A percentile compares a stretch with the other conserved stretches of the same genome.
phyloP scores from a whole-genome alignment of 2,888 invertebrate species.

The Tribolium freemani region DNA sequence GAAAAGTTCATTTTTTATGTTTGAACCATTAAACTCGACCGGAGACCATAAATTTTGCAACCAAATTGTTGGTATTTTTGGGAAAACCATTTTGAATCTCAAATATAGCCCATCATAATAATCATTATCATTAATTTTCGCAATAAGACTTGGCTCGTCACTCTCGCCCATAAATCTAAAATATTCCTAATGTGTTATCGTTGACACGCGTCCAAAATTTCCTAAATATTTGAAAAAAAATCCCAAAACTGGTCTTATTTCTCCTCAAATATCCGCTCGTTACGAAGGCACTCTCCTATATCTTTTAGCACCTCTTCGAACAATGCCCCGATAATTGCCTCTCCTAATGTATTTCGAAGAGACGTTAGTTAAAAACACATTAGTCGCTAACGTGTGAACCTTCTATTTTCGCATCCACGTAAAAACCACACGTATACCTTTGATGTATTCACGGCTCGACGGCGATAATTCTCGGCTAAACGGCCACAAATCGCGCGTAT shows the following conservation, averaged over 20 bases:
- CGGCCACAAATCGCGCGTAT: conserved; percentile 51
- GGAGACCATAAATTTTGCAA: no score
- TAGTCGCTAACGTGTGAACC: conserved; percentile 24
- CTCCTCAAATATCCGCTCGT: background rate
- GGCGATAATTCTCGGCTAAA: conserved; percentile 50
- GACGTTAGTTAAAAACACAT: conserved; percentile 44
- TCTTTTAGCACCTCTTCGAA: conserved; percentile 48
- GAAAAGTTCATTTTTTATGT: no score
- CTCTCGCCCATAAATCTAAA: background rate
- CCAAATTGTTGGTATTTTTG: background rate
- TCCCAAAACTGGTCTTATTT: background rate
- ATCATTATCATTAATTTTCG: background rate
- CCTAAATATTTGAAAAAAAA: background rate
- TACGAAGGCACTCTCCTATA: background rate
- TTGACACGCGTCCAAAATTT: background rate
- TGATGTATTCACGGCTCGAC: conserved; percentile 36
- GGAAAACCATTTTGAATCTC: background rate
- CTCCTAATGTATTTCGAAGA: conserved; percentile 39
- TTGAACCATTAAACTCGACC: no score
- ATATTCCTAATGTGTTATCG: background rate
- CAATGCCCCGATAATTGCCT: conserved; percentile 50
- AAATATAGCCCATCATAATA: background rate
- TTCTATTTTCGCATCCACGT: conserved; percentile 32
- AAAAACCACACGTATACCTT: conserved; percentile 32
- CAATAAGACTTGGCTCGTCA: background rate